Evolutionary conservation across 2,888 invertebrate species (phyloP).

Genomic region (Ernsta delagoae): DNA sequence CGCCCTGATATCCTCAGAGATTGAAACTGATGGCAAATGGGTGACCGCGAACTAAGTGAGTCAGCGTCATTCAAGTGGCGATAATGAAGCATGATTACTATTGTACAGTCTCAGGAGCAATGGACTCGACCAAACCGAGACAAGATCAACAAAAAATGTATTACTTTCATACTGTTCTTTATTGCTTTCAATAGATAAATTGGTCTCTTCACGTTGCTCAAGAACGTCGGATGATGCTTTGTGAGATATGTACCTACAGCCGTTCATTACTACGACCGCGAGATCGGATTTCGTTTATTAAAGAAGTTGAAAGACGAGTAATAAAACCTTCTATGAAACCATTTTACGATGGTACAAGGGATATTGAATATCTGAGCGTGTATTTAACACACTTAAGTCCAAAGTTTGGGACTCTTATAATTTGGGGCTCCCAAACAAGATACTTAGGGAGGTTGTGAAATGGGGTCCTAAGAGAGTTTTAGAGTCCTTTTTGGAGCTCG

Average conservation of each 20-base stretch:
- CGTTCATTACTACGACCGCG: too few species aligned
- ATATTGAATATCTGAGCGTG: background rate
- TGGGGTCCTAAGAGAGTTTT: too few species aligned
- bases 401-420: too few species aligned
- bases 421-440: too few species aligned
- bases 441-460: too few species aligned
- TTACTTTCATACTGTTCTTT: constrained; percentile 25
- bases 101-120: constrained; percentile 19
- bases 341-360: background rate
- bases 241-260: too few species aligned
- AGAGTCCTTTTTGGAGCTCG: too few species aligned
- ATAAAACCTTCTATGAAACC: background rate
- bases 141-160: constrained; percentile 25
- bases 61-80: constrained; percentile 14
- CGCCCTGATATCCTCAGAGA: too few species aligned
- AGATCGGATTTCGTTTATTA: constrained; percentile 9
- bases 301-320: background rate
- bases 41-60: background rate
- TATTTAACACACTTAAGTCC: too few species aligned
- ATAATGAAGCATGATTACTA: constrained; percentile 33
- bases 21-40: too few species aligned
- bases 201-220: constrained; percentile 16
- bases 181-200: constrained; percentile 32
- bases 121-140: constrained; percentile 24
- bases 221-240: constrained; percentile 8